Percentiles rank a stretch among this genome's conserved stretches.
Evolutionary conservation across 2,797 vertebrate species (phyloP).

Genomic region (Pipistrellus nathusii): DNA sequence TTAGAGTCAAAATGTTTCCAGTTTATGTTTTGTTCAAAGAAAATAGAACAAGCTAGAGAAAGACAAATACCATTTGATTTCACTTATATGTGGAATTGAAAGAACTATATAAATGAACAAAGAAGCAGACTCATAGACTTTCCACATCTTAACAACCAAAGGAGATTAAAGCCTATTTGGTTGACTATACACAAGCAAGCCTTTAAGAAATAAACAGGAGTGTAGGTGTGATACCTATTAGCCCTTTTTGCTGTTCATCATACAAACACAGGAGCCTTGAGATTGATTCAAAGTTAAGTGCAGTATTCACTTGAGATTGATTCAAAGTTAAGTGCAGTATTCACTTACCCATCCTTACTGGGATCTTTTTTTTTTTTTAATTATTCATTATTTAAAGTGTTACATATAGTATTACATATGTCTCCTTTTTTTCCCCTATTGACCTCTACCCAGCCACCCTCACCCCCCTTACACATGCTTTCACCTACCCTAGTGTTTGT

Average conservation of each 20-base stretch:
- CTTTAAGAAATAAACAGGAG: not conserved
- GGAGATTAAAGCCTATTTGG: not conserved
- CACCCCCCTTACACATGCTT: too few species aligned
- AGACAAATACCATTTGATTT: not conserved
- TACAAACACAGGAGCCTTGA: not conserved
- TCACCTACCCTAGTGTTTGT: too few species aligned
- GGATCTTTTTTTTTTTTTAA: not conserved
- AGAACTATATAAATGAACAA: not conserved
- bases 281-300: not conserved
- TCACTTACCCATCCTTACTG: not conserved
- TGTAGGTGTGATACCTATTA: too few species aligned
- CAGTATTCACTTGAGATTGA: too few species aligned
- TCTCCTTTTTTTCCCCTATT: too few species aligned
- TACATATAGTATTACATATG: too few species aligned
- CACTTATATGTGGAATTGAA: not conserved
- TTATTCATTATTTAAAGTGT: too few species aligned
- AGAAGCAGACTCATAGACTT: not conserved
- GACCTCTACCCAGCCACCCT: too few species aligned
- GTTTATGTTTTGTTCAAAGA: slow-evolving; percentile 43
- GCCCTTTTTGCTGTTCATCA: not conserved
- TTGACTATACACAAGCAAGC: not conserved
- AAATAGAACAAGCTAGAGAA: not conserved
- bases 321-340: too few species aligned
- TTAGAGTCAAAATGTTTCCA: not conserved
- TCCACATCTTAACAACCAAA: not conserved